Percentiles rank a stretch among this genome's conserved stretches.
Conservation (phyloP, 2,113 vertebrate species). For the Chamaetylas fuelleborni region DNA sequence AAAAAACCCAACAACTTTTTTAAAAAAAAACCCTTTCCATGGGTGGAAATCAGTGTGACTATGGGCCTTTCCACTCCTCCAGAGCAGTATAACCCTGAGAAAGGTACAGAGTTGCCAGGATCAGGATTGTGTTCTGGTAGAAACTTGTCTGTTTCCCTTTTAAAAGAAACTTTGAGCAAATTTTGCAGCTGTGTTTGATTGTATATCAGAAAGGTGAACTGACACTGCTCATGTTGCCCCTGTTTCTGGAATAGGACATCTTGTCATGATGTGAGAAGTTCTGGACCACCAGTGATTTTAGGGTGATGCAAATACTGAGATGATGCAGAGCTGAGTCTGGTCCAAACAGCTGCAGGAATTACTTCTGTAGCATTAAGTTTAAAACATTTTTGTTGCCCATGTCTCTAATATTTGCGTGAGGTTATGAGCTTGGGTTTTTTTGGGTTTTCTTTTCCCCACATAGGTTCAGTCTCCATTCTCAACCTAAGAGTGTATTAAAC, state of each 20-base stretch:
- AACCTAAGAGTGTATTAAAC: not conserved
- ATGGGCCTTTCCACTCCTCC: not conserved
- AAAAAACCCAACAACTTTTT: not conserved
- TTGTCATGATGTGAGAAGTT: not conserved
- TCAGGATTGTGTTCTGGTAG: not conserved
- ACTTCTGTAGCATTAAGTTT: not conserved
- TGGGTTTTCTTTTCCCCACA: not conserved
- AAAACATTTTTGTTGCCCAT: not conserved
- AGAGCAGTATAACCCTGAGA: not conserved
- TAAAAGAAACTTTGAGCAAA: not conserved
- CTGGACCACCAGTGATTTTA: not conserved
- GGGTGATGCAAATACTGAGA: not conserved
- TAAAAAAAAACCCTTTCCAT: not conserved
- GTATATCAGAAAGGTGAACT: not conserved
- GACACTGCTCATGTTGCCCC: not conserved
- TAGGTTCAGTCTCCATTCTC: not conserved
- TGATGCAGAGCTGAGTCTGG: not conserved
- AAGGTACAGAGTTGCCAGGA: not conserved
- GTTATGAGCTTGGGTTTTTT: not conserved
- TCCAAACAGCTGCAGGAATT: not conserved
- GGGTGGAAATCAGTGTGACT: not conserved
- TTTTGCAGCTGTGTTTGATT: not conserved
- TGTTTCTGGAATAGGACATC: not conserved
- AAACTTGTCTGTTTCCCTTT: not conserved
- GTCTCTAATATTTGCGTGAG: not conserved